These are phyloP conservation scores for Drosophila flavopinicola DNA, from an alignment of 2,888 invertebrate species.

Conservation along the genomic window DNA sequence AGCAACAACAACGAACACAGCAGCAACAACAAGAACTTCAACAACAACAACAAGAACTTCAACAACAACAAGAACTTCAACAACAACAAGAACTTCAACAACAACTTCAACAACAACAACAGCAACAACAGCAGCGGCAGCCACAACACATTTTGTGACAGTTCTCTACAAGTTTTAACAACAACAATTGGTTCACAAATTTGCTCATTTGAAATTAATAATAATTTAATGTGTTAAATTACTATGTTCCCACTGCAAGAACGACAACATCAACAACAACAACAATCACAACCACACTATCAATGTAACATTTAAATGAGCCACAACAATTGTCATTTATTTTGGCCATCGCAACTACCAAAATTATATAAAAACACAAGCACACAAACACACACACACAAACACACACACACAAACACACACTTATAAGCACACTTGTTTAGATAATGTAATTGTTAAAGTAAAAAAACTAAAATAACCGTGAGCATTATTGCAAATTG, in stretches of 20 bases:
- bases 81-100: slow-evolving; percentile 4
- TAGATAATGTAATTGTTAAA: slow-evolving; percentile 60
- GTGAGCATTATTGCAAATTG: slow-evolving; percentile 23
- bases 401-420: slow-evolving; percentile 11
- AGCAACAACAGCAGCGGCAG: slow-evolving; percentile 4
- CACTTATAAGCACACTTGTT: slow-evolving; percentile 28
- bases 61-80: slow-evolving; percentile 16
- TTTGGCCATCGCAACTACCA: slow-evolving; percentile 33
- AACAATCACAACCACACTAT: slow-evolving; percentile 16
- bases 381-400: slow-evolving; percentile 17
- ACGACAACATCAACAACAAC: slow-evolving; percentile 11
- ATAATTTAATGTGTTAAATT: slow-evolving; percentile 7
- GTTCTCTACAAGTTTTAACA: slow-evolving; percentile 14
- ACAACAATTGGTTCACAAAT: slow-evolving; percentile 22
- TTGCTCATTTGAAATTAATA: slow-evolving; percentile 23
- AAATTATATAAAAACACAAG: slow-evolving; percentile 35
- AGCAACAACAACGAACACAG: slow-evolving; percentile 33
- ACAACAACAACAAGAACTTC: slow-evolving; percentile 28
- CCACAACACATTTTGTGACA: slow-evolving; percentile 7
- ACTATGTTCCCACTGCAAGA: slow-evolving; percentile 5
- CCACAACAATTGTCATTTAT: slow-evolving; percentile 38
- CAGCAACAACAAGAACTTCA: slow-evolving; percentile 16
- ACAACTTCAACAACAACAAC: slow-evolving; percentile 25
- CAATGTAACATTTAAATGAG: slow-evolving; percentile 24
- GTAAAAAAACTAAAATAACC: slow-evolving; percentile 32